These are phyloP conservation scores for Serilophus lunatus DNA, from an alignment of 2,113 vertebrate species.

Conservation along the genomic window DNA sequence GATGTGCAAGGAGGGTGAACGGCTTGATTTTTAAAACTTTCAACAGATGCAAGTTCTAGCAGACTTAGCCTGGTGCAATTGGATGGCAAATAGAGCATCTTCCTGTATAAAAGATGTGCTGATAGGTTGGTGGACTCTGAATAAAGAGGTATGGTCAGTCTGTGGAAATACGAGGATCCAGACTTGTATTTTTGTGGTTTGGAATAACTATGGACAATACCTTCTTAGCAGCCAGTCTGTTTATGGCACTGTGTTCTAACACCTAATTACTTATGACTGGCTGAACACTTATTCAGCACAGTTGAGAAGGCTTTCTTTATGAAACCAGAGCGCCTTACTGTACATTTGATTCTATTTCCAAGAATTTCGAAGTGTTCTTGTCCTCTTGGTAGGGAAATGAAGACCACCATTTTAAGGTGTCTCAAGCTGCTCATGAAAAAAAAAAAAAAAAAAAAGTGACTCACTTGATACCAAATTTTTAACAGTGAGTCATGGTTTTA, in stretches of 20 bases:
- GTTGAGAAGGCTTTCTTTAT: background rate
- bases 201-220: background rate
- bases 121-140: background rate
- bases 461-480: slow-evolving; percentile 48
- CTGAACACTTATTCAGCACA: background rate
- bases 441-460: background rate
- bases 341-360: background rate
- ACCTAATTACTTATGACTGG: background rate
- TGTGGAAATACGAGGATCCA: background rate
- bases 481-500: slow-evolving; percentile 56
- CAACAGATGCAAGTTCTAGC: background rate
- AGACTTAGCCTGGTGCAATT: background rate
- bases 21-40: background rate
- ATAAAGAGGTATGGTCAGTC: background rate
- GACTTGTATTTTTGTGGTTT: background rate
- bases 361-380: background rate
- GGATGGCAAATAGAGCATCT: background rate
- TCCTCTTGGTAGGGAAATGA: background rate
- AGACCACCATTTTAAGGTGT: slow-evolving; percentile 13
- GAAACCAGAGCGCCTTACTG: background rate
- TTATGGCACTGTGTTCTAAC: background rate
- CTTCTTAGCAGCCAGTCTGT: background rate
- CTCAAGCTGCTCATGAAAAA: background rate
- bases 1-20: background rate
- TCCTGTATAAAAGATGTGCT: background rate